Conservation (phyloP, 1,140 invertebrate species). For the Drosophila nikananu region DNA sequence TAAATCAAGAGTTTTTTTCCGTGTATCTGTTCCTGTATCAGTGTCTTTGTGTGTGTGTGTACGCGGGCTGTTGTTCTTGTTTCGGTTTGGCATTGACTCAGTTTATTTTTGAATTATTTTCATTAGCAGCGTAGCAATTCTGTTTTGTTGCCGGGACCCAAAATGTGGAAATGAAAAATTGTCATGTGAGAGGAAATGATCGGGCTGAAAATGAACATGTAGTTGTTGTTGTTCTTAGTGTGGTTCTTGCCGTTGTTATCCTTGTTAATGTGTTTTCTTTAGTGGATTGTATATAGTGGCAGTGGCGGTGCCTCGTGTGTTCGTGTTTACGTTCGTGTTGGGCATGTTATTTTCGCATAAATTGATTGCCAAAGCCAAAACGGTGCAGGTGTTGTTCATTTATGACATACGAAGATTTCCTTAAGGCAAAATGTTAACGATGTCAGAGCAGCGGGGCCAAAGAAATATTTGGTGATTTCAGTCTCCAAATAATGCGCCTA, state of each 20-base stretch:
- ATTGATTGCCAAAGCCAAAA: conserved; percentile 76
- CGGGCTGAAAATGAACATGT: conserved; percentile 41
- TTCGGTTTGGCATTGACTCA: conserved; percentile 61
- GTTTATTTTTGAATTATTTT: conserved; percentile 64
- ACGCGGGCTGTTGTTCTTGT: conserved; percentile 59
- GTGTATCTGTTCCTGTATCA: conserved; percentile 17
- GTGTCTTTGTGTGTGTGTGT: conserved; percentile 37
- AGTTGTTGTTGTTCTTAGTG: conserved; percentile 18
- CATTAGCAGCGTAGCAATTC: conserved; percentile 35
- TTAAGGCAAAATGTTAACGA: conserved; percentile 28
- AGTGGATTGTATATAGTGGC: conserved; percentile 20
- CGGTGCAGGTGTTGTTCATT: conserved; percentile 60
- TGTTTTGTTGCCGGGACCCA: conserved; percentile 38
- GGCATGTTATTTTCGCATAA: conserved; percentile 73
- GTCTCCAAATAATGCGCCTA: not conserved
- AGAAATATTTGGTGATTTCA: not conserved
- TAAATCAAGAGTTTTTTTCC: not conserved
- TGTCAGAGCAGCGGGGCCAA: not conserved
- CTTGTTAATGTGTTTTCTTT: conserved; percentile 42
- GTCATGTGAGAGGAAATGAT: conserved; percentile 47
- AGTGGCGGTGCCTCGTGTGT: conserved; percentile 18
- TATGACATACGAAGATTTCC: conserved; percentile 35
- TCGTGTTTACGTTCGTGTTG: conserved; percentile 50
- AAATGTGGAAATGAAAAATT: conserved; percentile 47
- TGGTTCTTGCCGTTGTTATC: conserved; percentile 26